These are phyloP conservation scores for Ischnura elegans DNA, from an alignment of 2,888 invertebrate species.

Conservation along the genomic window DNA sequence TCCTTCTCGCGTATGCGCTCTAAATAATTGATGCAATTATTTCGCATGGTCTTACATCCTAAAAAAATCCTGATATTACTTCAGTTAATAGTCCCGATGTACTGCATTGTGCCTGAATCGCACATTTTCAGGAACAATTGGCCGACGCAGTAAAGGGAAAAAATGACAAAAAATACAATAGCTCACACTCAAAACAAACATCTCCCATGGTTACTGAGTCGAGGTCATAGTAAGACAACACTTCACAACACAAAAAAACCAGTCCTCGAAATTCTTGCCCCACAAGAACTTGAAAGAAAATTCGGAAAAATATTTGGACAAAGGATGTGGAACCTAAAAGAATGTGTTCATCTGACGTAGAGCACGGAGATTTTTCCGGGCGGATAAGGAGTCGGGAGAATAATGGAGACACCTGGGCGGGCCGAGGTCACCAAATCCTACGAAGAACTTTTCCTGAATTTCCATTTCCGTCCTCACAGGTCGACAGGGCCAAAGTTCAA, in stretches of 20 bases:
- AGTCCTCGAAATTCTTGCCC: background rate
- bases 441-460: background rate
- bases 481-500: background rate
- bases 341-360: background rate
- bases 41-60: too few relatives aligned
- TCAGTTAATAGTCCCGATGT: too few relatives aligned
- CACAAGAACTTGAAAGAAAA: background rate
- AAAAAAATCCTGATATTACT: too few relatives aligned
- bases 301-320: background rate
- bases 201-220: too few relatives aligned
- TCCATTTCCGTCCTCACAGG: background rate
- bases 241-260: background rate
- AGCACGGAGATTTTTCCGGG: background rate
- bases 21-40: too few relatives aligned
- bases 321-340: background rate
- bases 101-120: too few relatives aligned
- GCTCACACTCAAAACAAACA: too few relatives aligned
- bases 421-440: background rate
- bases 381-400: background rate
- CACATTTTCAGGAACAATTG: too few relatives aligned
- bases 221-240: background rate
- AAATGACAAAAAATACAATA: too few relatives aligned
- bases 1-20: too few relatives aligned
- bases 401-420: background rate
- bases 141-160: too few relatives aligned